Evolutionary conservation across 2,113 vertebrate species (phyloP), one percentile per base, ranked within the genome.

Genomic region (Alouatta palliata): DNA sequence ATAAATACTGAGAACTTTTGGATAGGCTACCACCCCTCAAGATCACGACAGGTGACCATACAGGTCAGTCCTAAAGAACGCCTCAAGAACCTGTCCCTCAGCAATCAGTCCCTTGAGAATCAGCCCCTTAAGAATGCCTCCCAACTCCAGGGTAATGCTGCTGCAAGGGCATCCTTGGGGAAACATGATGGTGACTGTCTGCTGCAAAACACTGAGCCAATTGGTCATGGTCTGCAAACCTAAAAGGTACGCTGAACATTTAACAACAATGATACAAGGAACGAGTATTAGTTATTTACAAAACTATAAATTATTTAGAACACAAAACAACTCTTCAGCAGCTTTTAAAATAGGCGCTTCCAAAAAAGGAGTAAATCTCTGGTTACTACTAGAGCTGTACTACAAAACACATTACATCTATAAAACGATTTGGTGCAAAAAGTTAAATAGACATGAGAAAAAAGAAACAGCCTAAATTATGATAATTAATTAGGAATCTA

Each of bases 281-380:
- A 75, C 25, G 85, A 80, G 64, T 40, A 5, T 35, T 84, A 58
- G 37, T 52, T 82, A 97, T 43, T 87, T 89, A 91, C 68, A 92
- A 94, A 87, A 56, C n/a, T 43, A 91, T 56, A 30, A 40, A 83
- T 68, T 73, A 91, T 30, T 87, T 66, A 87, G 45, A 94, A 92
- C 85, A 90, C 4, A 70, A 81, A 93, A 66, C n/a, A 73, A 71
- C 25, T 90, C n/a, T 66, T 70, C 10, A 79, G 40, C 61, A 79
- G 35, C 40, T 92, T 95, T 94, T 80, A 92, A 90, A 86, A 82
- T 91, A 89, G 93, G 23, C 47, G 17, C 19, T 89, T 87, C 84
- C 86, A 83, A 80, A 94, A 91, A 93, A 97, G 17, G 52, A 97
- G 16, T 19, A 77, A 96, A 87, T 35, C 20, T 90, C n/a, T 80